These are phyloP conservation scores for Pao palembangensis DNA, from an alignment of 2,113 vertebrate genomes.

Conservation along the genomic window DNA sequence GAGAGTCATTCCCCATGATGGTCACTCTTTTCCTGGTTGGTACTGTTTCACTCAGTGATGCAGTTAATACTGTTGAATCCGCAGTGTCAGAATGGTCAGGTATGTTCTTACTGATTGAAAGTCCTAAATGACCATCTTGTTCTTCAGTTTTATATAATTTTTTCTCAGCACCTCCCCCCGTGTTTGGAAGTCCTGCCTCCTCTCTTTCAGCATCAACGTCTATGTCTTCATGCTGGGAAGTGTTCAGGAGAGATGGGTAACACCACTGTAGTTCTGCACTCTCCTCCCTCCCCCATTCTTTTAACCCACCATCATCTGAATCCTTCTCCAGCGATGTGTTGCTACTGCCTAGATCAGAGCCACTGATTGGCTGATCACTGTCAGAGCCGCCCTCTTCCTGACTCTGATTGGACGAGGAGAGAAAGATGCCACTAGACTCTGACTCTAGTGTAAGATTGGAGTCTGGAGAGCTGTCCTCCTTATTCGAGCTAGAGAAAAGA, in stretches of 20 bases:
- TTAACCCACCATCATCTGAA: constrained; percentile 52
- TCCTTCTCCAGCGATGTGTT: constrained; percentile 67
- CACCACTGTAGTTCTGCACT: constrained; percentile 69
- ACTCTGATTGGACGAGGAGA: constrained; percentile 73
- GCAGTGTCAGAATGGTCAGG: constrained; percentile 7
- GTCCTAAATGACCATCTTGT: constrained; percentile 19
- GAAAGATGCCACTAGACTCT: constrained; percentile 75
- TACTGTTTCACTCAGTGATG: constrained; percentile 18
- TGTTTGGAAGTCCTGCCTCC: neutral
- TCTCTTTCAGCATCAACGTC: constrained; percentile 10
- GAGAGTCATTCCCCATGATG: constrained; percentile 51
- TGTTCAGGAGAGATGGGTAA: constrained; percentile 66
- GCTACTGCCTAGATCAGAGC: constrained; percentile 69
- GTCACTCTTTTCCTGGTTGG: constrained; percentile 52
- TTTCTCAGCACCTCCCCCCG: constrained; percentile 6
- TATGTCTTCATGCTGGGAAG: constrained; percentile 24
- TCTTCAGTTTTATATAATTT: neutral
- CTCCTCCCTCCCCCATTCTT: constrained; percentile 66
- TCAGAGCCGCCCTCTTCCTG: constrained; percentile 68
- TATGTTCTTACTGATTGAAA: constrained; percentile 23
- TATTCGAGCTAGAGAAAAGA: constrained; percentile 52
- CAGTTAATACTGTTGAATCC: neutral
- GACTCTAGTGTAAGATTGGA: constrained; percentile 73
- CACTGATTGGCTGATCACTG: constrained; percentile 68
- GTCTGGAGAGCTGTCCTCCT: constrained; percentile 74